A percentile compares a stretch with the other conserved stretches of the same genome.
These are phyloP conservation scores for Eriocheir sinensis DNA, from an alignment of 1,140 invertebrate genomes.

Conservation along the genomic window DNA sequence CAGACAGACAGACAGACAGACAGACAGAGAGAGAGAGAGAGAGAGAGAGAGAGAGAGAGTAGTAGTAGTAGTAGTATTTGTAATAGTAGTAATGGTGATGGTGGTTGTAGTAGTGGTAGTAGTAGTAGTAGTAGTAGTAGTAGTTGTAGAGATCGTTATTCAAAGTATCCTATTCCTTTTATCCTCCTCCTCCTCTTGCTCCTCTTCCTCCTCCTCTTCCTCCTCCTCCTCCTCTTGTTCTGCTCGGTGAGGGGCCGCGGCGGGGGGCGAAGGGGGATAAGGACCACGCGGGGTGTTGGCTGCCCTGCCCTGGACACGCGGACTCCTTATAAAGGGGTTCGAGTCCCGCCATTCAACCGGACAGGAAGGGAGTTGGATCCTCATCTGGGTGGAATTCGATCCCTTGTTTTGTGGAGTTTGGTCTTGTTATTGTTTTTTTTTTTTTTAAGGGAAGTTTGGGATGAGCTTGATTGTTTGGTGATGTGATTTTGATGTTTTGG, in stretches of 20 bases:
- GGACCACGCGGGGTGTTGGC: background rate
- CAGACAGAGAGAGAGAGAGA: constrained; percentile 3
- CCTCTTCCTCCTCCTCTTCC: no score
- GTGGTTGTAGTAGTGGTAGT: background rate
- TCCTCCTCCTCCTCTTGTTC: no score
- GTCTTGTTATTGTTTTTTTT: background rate
- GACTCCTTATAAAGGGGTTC: background rate
- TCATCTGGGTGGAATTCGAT: background rate
- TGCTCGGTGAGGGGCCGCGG: background rate
- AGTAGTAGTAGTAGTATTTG: background rate
- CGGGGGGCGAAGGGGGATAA: background rate
- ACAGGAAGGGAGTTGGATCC: background rate
- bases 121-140: background rate
- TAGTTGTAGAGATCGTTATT: background rate
- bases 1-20: background rate
- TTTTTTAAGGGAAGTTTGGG: background rate
- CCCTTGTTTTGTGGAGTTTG: background rate
- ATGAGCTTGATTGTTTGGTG: no score
- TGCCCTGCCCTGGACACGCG: background rate
- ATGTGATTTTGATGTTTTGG: no score
- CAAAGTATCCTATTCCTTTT: no score
- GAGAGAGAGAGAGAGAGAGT: background rate
- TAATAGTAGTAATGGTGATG: background rate
- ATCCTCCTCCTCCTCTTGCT: no score
- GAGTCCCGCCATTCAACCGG: background rate